phyloP scores from a whole-genome alignment of 2,113 vertebrate species.

The Sylvilagus bachmani region DNA sequence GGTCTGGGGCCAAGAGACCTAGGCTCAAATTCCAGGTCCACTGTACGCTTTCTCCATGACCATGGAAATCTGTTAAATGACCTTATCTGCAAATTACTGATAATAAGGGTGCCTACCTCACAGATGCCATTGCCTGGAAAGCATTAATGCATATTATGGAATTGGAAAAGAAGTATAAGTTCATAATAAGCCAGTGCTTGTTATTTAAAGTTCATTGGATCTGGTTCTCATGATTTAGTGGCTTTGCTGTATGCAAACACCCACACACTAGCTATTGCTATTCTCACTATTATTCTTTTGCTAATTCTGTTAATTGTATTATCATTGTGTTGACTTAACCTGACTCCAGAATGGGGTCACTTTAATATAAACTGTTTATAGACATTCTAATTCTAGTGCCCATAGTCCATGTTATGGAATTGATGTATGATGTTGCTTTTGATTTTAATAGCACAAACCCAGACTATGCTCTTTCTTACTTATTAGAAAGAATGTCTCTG shows the following conservation, averaged over 20 bases:
- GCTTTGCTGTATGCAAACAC: not conserved
- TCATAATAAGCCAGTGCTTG: too few species aligned
- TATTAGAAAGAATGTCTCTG: constrained; percentile 58
- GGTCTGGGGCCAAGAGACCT: not conserved
- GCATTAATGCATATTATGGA: not conserved
- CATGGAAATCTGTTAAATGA: too few species aligned
- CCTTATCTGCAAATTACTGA: not conserved
- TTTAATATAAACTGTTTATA: not conserved
- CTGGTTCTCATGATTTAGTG: not conserved
- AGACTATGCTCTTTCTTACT: constrained; percentile 47
- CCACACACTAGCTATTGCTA: not conserved
- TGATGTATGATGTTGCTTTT: not conserved
- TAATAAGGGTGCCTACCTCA: not conserved
- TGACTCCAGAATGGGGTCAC: not conserved
- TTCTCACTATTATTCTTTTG: not conserved
- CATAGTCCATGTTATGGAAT: not conserved
- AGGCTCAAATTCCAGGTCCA: not conserved
- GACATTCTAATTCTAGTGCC: not conserved
- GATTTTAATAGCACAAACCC: constrained; percentile 35
- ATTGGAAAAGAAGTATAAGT: not conserved
- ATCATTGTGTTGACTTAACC: constrained; percentile 12
- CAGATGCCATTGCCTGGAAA: not conserved
- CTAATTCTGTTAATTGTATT: not conserved
- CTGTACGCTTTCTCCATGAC: not conserved
- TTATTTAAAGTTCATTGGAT: not conserved